A percentile compares a stretch with the other conserved stretches of the same genome.
Evolutionary conservation across 2,888 invertebrate genomes (phyloP).

Genomic region (Amaurobius ferox): DNA sequence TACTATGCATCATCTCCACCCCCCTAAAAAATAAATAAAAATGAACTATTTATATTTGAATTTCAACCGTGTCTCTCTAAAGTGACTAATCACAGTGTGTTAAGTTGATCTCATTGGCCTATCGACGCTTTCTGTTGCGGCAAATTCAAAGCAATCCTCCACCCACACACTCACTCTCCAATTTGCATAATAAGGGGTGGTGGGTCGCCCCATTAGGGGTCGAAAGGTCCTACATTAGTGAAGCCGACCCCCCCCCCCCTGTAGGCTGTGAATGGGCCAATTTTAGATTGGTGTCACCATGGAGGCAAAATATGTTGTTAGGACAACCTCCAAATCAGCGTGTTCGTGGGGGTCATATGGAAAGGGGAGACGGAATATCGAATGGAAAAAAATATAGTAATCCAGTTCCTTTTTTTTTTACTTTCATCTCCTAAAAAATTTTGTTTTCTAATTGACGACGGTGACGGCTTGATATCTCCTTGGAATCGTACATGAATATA

Average conservation of each 20-base stretch:
- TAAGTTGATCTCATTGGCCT: conserved; percentile 15
- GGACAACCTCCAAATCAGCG: conserved; percentile 43
- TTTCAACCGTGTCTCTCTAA: too few relatives aligned
- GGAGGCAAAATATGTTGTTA: conserved; percentile 66
- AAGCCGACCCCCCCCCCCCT: conserved; percentile 18
- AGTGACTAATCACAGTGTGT: conserved; percentile 40
- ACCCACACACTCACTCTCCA: not conserved
- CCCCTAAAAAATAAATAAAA: too few relatives aligned
- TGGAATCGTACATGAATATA: too few relatives aligned
- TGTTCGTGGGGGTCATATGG: conserved; percentile 18
- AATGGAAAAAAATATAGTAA: too few relatives aligned
- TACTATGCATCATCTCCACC: too few relatives aligned
- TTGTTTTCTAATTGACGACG: too few relatives aligned
- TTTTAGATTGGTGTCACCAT: conserved; percentile 52
- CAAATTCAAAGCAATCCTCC: conserved; percentile 29
- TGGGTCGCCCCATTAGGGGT: conserved; percentile 26
- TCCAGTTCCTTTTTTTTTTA: too few relatives aligned
- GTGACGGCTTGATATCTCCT: too few relatives aligned
- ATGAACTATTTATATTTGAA: too few relatives aligned
- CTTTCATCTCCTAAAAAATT: too few relatives aligned
- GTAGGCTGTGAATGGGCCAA: conserved; percentile 44
- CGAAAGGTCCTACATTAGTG: conserved; percentile 50
- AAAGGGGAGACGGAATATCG: too few relatives aligned
- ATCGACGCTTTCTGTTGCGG: conserved; percentile 42
- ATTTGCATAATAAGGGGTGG: conserved; percentile 56